These are phyloP conservation scores for Proales similis DNA, from an alignment of 1,140 invertebrate genomes.

Conservation along the genomic window DNA sequence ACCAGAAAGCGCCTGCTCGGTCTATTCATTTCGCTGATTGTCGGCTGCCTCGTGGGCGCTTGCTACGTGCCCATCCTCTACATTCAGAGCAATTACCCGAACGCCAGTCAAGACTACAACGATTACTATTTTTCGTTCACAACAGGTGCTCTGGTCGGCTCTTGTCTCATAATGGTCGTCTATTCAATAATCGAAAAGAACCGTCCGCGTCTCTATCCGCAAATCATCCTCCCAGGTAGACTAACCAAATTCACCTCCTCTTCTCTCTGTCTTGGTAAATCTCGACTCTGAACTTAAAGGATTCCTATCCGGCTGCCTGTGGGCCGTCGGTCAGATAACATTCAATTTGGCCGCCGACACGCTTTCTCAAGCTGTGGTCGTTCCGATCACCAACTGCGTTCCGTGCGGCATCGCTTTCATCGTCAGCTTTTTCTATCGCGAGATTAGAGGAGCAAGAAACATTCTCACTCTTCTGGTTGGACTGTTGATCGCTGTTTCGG, in stretches of 20 bases:
- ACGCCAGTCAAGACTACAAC: constrained; percentile 21
- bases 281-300: constrained; percentile 1
- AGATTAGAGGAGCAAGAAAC: constrained; percentile 26
- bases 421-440: constrained; percentile 37
- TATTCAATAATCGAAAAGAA: constrained; percentile 49
- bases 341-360: constrained; percentile 54
- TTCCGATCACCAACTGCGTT: constrained; percentile 48
- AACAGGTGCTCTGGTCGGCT: constrained; percentile 21
- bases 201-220: constrained; percentile 49
- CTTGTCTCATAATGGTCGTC: constrained; percentile 46
- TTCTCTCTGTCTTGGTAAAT: no score
- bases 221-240: constrained; percentile 49
- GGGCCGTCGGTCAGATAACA: constrained; percentile 42
- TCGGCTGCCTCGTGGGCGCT: constrained; percentile 15
- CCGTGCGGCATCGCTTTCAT: constrained; percentile 41
- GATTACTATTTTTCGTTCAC: constrained; percentile 23
- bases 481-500: constrained; percentile 5
- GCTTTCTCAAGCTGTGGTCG: constrained; percentile 51
- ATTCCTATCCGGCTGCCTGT: constrained; percentile 47
- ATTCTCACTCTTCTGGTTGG: constrained; percentile 3
- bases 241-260: no score
- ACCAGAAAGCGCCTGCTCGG: background rate
- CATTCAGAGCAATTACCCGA: constrained; percentile 11
- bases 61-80: constrained; percentile 24
- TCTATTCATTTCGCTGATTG: constrained; percentile 10